Evolutionary conservation across 1,140 invertebrate genomes (phyloP).

Genomic region (Pollicipes pollicipes): DNA sequence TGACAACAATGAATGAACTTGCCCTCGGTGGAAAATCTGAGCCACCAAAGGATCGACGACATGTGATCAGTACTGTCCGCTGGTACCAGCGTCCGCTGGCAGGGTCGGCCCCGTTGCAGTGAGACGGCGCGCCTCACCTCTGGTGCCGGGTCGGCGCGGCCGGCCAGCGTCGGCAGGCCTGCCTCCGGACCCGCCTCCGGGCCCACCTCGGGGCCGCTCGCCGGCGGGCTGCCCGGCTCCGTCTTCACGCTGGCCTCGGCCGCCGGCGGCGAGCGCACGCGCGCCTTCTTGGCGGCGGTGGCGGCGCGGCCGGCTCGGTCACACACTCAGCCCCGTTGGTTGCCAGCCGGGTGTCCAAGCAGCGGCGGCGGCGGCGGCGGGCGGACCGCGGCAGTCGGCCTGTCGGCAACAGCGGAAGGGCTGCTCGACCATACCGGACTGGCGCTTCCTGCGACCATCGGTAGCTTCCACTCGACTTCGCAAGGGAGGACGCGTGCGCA

Average conservation of each 20-base stretch:
- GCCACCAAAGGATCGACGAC: too few species aligned
- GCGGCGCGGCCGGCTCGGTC: neutral
- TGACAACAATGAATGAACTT: too few species aligned
- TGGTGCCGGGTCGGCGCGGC: neutral
- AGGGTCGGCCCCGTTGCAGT: too few species aligned
- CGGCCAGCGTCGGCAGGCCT: neutral
- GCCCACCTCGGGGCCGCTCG: conserved; percentile 20
- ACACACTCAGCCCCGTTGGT: neutral
- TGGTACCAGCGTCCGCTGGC: too few species aligned
- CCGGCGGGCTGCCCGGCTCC: conserved; percentile 21
- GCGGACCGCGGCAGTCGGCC: too few species aligned
- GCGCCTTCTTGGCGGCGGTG: neutral
- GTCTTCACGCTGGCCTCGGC: conserved; percentile 25
- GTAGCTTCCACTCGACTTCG: too few species aligned
- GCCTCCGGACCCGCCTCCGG: conserved; percentile 15
- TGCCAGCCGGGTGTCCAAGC: neutral
- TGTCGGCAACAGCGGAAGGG: too few species aligned
- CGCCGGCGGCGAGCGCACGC: conserved; percentile 19
- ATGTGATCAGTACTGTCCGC: too few species aligned
- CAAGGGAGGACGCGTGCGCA: too few species aligned
- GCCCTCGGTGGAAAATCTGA: too few species aligned
- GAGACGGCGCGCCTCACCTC: neutral
- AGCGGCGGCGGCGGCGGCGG: neutral
- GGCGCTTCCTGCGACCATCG: too few species aligned
- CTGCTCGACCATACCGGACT: too few species aligned